Base-by-base conservation (phyloP, 2,888 invertebrate species). In the Sminthurides aquaticus region DNA sequence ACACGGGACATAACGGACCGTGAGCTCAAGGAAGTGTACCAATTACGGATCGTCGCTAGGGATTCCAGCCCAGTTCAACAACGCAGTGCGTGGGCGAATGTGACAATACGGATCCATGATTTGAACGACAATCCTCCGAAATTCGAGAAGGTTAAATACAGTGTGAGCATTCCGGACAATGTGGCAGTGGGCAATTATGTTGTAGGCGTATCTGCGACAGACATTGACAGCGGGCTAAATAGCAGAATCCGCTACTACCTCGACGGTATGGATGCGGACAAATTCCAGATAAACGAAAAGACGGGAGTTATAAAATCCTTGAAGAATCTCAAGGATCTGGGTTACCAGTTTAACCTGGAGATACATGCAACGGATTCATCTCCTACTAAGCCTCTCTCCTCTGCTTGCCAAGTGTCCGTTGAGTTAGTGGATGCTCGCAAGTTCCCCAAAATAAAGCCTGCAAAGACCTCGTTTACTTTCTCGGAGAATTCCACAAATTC, bases 1-100 rank as follows among this genome's bases (percentile, higher is more conserved):
- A 91, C 91, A 0, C 84, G 86, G 66, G 81, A 82, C 3, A 82
- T 84, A 5, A 80, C 92, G 63, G 93, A 93, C 77, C 84, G 92
- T 64, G 93, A 93, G 80, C 86, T 88, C 74, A 85, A 84, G 69
- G 82, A 86, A 60, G 79, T 84, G 1, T 94, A 93, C 77, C 86
- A 87, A 77, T 81, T 95, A 69, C 89, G 89, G 1, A 81, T 94
- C 22, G 88, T 91, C 82, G 94, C 93, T 1, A 89, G 89, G 78
- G 94, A 94, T 78, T 90, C 89, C 67, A 91, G 91, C 27, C 85
- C 89, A 0, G 91, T 91, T 0, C 90, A 90, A 74, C 90, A 90
- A 0, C 82, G 87, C 72, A 90, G 90, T 1, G 86, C 90, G 1
- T 88, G 89, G 15, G 84, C 91, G 0, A 88, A 87, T 18, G 86